These are phyloP conservation scores for Pterocles burchelli DNA, from an alignment of 2,113 vertebrate genomes.

Conservation along the genomic window DNA sequence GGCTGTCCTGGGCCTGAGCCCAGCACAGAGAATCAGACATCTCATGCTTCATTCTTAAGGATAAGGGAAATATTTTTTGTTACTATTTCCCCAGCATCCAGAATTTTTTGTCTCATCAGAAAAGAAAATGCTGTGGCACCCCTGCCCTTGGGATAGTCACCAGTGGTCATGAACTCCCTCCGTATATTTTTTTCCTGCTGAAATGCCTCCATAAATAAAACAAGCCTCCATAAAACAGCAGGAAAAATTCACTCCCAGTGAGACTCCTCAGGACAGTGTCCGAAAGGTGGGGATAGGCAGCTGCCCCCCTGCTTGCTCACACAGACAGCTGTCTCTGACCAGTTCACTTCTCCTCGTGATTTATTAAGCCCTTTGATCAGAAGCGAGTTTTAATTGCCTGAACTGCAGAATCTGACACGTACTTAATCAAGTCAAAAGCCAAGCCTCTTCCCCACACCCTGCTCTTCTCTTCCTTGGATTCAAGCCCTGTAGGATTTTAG, in stretches of 20 bases:
- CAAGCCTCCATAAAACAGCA: slow-evolving; percentile 22
- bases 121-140: background rate
- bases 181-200: background rate
- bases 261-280: background rate
- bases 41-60: background rate
- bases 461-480: background rate
- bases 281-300: slow-evolving; percentile 26
- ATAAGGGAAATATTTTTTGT: background rate
- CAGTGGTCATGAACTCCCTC: background rate
- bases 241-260: background rate
- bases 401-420: slow-evolving; percentile 43
- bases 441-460: background rate
- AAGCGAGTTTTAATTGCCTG: slow-evolving; percentile 54
- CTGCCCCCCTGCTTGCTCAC: background rate
- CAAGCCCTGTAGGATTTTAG: background rate
- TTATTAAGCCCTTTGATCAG: slow-evolving; percentile 65
- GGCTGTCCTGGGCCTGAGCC: background rate
- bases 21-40: background rate
- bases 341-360: slow-evolving; percentile 32
- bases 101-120: background rate
- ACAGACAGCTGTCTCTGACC: slow-evolving; percentile 40
- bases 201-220: slow-evolving; percentile 36
- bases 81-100: background rate
- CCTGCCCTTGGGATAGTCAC: background rate
- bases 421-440: slow-evolving; percentile 47